These are phyloP conservation scores for Tichodroma muraria DNA, from an alignment of 2,113 vertebrate species.

Conservation along the genomic window DNA sequence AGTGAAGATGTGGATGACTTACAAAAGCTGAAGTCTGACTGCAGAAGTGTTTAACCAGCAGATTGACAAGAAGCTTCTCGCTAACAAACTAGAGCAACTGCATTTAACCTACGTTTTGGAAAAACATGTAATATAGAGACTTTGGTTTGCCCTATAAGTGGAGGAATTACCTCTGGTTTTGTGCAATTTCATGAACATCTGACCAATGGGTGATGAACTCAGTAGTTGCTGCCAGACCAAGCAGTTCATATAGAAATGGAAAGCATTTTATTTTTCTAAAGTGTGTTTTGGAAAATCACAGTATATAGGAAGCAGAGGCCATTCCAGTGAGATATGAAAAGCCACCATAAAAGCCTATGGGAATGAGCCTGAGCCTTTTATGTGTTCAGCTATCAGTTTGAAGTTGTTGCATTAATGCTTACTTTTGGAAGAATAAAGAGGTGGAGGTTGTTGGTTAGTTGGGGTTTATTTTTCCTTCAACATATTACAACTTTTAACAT, in stretches of 20 bases:
- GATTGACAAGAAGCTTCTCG: not conserved
- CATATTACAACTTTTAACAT: not conserved
- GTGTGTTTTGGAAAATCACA: not conserved
- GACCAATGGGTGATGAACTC: not conserved
- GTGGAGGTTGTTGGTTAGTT: not conserved
- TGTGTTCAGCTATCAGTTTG: not conserved
- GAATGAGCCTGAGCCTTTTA: not conserved
- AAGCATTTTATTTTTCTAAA: not conserved
- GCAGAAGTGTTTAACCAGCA: not conserved
- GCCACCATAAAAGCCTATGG: not conserved
- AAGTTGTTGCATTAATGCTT: not conserved
- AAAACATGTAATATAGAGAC: not conserved
- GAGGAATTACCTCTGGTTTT: not conserved
- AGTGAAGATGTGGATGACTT: not conserved
- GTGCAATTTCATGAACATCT: not conserved
- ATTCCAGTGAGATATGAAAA: not conserved
- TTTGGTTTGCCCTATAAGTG: not conserved
- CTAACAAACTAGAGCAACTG: not conserved
- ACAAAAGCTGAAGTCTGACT: not conserved
- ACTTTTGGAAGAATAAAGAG: not conserved
- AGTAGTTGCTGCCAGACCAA: not conserved
- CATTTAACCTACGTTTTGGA: not conserved
- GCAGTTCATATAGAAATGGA: not conserved
- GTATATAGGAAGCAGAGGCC: not conserved
- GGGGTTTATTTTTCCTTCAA: not conserved